Evolutionary conservation across 2,113 vertebrate genomes (phyloP), one percentile per base, ranked within the genome.

Genomic region (Solea senegalensis): DNA sequence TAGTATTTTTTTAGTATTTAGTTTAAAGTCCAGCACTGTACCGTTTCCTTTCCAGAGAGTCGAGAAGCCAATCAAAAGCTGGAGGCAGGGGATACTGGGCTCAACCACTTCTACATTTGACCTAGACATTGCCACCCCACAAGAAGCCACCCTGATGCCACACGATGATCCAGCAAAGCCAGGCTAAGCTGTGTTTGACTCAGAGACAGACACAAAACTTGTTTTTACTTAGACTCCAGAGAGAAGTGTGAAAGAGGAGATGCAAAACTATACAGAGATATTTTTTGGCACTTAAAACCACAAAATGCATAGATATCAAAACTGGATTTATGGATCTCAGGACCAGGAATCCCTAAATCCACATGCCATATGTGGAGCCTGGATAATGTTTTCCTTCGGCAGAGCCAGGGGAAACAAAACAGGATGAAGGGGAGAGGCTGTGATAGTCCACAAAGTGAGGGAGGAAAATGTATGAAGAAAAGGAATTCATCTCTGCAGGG

Each of bases 301-400:
- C 21, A 54, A 27, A 52, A 7, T 11, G 41, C 34, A 41, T 58
- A 26, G 39, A 9, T 58, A 58, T 16, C 55, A 40, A 40, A 56
- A 41, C 55, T 16, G 39, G 15, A 16, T 41, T 54, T 54, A 54
- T 54, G 52, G 55, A 21, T 83, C 69, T 63, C 13, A 51, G 60
- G 78, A 65, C 65, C 50, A 14, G 69, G 79, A 85, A 90, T 82
- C 80, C 73, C 48, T 74, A 21, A 12, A 21, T 72, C 65, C 46
- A 67, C 68, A 80, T 55, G n/a, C 69, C 63, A 75, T 60, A 80
- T 76, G 81, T 75, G 76, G 73, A 87, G 54, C n/a, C 21, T 56
- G 77, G 69, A 74, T 65, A 59, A 70, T 72, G 77, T 56, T 52
- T 72, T 64, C 59, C 53, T 67, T 66, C 48, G 65, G 50, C 59